phyloP scores from a whole-genome alignment of 2,113 vertebrate species.

The Garra rufa region DNA sequence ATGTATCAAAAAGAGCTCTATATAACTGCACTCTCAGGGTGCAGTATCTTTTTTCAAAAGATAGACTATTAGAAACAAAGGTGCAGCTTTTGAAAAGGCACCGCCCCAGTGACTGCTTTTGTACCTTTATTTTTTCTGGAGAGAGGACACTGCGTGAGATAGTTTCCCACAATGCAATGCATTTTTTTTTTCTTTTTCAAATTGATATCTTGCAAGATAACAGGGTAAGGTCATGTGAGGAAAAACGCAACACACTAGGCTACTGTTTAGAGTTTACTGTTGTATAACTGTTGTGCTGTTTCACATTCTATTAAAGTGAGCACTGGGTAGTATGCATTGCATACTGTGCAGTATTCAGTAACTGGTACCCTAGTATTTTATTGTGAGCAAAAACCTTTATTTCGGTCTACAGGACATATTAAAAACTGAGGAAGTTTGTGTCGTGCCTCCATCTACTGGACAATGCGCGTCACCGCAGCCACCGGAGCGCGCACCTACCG shows the following conservation, averaged over 20 bases:
- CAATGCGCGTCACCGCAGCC: neutral
- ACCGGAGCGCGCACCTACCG: neutral
- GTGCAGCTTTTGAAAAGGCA: neutral
- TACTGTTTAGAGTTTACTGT: neutral
- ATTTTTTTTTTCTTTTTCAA: neutral
- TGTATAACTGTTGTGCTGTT: neutral
- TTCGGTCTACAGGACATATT: neutral
- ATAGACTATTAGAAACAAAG: neutral
- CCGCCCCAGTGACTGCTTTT: too few species aligned
- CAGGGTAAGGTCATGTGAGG: neutral
- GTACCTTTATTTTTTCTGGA: too few species aligned
- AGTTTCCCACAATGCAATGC: neutral
- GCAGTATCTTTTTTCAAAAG: neutral
- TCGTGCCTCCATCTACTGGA: constrained; percentile 31
- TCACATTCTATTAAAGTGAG: neutral
- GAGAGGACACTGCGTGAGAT: neutral
- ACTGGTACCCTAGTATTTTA: neutral
- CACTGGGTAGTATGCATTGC: neutral
- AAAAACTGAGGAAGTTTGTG: neutral
- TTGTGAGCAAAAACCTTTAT: neutral
- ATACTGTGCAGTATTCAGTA: too few species aligned
- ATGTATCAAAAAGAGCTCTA: neutral
- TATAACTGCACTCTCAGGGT: neutral
- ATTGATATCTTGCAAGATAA: neutral
- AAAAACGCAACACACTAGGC: neutral